Conservation (phyloP, 2,797 vertebrate species). For the Manis pentadactyla region DNA sequence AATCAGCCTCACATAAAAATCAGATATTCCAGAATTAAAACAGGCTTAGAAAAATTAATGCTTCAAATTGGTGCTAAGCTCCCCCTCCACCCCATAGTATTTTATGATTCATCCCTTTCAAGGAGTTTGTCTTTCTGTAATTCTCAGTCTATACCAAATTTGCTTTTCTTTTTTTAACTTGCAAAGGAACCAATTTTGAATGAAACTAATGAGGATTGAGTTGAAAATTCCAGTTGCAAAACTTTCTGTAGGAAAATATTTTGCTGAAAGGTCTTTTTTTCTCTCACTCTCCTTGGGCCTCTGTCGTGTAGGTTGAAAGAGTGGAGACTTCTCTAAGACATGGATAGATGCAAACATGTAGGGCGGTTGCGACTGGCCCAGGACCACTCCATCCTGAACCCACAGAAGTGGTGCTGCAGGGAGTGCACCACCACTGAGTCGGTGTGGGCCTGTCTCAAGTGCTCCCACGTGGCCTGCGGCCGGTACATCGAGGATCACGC, state of each 20-base stretch:
- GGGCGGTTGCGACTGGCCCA: constrained; percentile 97
- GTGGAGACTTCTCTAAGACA: constrained; percentile 92
- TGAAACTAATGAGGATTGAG: constrained; percentile 23
- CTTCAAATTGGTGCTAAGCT: background rate
- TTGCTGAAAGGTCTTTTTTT: constrained; percentile 52
- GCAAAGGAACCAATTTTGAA: constrained; percentile 48
- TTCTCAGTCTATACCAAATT: background rate
- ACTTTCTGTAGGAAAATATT: constrained; percentile 1
- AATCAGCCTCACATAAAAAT: background rate
- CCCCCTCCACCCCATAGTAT: background rate
- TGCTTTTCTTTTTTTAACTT: background rate
- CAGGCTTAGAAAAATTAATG: background rate
- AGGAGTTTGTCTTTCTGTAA: background rate
- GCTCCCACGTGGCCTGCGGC: constrained; percentile 97
- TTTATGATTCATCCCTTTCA: background rate
- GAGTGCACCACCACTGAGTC: constrained; percentile 97
- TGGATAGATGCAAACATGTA: constrained; percentile 99
- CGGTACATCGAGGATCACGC: constrained; percentile 97
- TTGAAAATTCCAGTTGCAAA: constrained; percentile 26
- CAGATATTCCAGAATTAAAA: constrained; percentile 17
- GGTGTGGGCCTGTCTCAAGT: constrained; percentile 98
- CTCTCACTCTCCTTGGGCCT: background rate
- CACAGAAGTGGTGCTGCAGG: constrained; percentile 97
- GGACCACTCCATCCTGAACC: constrained; percentile 98
- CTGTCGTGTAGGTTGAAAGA: constrained; percentile 80